These are phyloP conservation scores for Ctenoplectra terminalis DNA, from an alignment of 1,140 invertebrate genomes.

Conservation along the genomic window DNA sequence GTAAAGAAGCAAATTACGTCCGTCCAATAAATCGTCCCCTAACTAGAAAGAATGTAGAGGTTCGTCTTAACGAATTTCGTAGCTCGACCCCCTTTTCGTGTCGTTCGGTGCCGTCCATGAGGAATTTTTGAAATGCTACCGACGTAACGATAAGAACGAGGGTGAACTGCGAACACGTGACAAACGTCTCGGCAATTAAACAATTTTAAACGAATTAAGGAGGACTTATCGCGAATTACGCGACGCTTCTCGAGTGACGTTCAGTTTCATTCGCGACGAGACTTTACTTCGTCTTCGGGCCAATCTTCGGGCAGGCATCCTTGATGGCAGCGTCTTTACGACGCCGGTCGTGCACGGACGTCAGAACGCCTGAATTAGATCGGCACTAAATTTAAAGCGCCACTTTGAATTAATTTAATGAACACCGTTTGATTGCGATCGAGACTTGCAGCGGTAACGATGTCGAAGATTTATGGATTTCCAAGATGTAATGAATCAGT, in stretches of 20 bases:
- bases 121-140: constrained; percentile 5
- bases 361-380: not conserved
- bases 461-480: too few relatives aligned
- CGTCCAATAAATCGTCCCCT: constrained; percentile 31
- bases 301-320: not conserved
- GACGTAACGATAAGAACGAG: not conserved
- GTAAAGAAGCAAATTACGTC: constrained; percentile 32
- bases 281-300: not conserved
- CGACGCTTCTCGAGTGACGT: not conserved
- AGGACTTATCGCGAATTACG: not conserved
- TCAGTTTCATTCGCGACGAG: not conserved
- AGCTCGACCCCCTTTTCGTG: not conserved
- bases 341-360: not conserved
- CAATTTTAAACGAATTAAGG: not conserved
- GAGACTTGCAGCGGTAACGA: too few relatives aligned
- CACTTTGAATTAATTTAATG: not conserved
- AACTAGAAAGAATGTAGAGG: constrained; percentile 32
- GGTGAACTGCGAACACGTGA: not conserved
- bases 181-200: constrained; percentile 7
- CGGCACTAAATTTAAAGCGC: not conserved
- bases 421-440: not conserved
- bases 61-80: constrained; percentile 23
- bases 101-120: not conserved
- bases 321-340: not conserved
- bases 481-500: too few relatives aligned